Evolutionary conservation across 2,888 invertebrate species (phyloP).

Genomic region (Crossocerus cetratus): DNA sequence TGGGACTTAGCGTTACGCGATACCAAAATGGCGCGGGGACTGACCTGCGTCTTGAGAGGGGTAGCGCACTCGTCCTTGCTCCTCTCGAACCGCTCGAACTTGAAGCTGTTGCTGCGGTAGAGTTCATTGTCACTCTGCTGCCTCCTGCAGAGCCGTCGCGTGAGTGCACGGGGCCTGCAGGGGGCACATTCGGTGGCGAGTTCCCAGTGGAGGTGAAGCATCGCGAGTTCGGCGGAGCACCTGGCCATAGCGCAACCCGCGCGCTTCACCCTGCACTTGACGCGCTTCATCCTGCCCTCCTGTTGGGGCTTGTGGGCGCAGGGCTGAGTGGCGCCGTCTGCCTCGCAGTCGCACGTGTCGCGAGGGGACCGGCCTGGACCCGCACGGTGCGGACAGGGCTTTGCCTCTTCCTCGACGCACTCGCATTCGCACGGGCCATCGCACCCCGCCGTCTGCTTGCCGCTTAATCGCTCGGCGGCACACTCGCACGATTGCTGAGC

Average conservation of each 20-base stretch:
- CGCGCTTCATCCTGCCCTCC: conserved; percentile 73
- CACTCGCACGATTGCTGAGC: conserved; percentile 53
- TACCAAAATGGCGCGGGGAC: background rate
- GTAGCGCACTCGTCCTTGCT: conserved; percentile 82
- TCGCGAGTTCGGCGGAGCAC: conserved; percentile 73
- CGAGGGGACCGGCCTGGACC: conserved; percentile 63
- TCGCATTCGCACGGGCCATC: conserved; percentile 64
- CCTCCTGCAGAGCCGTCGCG: conserved; percentile 86
- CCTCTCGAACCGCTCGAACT: conserved; percentile 90
- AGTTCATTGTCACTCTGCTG: conserved; percentile 89
- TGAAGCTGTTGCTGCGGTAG: conserved; percentile 92
- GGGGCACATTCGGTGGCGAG: conserved; percentile 79
- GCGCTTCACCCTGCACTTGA: conserved; percentile 72
- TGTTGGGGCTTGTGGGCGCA: conserved; percentile 67
- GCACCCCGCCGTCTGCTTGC: conserved; percentile 47
- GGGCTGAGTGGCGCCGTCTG: conserved; percentile 64
- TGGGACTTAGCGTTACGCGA: no score
- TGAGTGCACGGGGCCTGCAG: conserved; percentile 80
- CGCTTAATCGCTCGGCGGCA: conserved; percentile 48
- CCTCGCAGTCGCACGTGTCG: conserved; percentile 65
- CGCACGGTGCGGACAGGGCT: conserved; percentile 68
- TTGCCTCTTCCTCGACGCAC: conserved; percentile 58
- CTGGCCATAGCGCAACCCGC: conserved; percentile 74
- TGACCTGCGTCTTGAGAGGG: conserved; percentile 84
- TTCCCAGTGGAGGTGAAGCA: conserved; percentile 79